These are phyloP conservation scores for Hozukius guyotensis DNA, from an alignment of 2,797 vertebrate genomes.

Conservation along the genomic window DNA sequence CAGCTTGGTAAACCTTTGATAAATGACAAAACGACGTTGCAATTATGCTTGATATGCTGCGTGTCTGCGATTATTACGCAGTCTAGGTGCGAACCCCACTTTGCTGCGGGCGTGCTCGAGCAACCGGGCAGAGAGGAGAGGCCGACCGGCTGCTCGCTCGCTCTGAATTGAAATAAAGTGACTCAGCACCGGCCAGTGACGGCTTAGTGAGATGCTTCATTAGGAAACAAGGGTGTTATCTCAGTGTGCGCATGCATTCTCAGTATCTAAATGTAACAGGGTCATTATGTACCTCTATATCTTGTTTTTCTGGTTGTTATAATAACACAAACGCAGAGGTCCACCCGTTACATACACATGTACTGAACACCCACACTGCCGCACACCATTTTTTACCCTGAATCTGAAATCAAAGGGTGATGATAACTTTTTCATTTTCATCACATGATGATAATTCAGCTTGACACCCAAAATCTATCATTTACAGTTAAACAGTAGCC, in stretches of 20 bases:
- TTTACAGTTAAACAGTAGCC: neutral
- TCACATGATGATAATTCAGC: too few species aligned
- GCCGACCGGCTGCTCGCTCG: neutral
- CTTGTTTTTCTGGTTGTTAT: too few species aligned
- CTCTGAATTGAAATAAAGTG: slow-evolving; percentile 52
- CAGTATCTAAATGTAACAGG: neutral
- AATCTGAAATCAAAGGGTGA: too few species aligned
- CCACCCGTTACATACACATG: too few species aligned
- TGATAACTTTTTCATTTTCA: too few species aligned
- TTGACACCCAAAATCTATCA: neutral
- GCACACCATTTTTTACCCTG: too few species aligned
- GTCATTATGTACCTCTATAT: too few species aligned
- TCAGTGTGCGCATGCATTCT: neutral
- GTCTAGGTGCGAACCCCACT: slow-evolving; percentile 27
- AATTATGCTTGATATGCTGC: slow-evolving; percentile 45
- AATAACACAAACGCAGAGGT: too few species aligned
- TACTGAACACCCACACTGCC: too few species aligned
- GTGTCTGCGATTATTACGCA: slow-evolving; percentile 30
- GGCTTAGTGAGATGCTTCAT: slow-evolving; percentile 31
- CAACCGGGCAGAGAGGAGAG: neutral
- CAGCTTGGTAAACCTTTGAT: slow-evolving; percentile 51
- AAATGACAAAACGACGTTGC: slow-evolving; percentile 40
- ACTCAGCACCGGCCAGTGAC: slow-evolving; percentile 26
- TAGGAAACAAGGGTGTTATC: slow-evolving; percentile 17
- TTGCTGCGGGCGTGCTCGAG: slow-evolving; percentile 7